Conservation (phyloP, 2,888 invertebrate species). For the Podotricha telesiphe region DNA sequence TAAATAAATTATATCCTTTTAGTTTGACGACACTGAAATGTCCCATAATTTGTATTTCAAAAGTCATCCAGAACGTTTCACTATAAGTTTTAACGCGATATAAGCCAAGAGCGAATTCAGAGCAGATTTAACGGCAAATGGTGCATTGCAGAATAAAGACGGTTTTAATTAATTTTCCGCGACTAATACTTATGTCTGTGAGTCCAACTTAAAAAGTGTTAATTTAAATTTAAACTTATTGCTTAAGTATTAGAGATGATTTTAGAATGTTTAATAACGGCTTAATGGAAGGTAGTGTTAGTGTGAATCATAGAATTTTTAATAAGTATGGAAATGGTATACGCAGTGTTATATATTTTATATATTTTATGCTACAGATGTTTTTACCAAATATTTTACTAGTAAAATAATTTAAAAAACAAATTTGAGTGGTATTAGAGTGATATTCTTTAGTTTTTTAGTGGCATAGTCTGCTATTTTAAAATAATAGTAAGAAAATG, state of each 20-base stretch:
- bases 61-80: conserved; percentile 18
- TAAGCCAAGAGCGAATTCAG: conserved; percentile 37
- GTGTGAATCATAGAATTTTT: conserved; percentile 13
- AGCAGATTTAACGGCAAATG: conserved; percentile 37
- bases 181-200: conserved; percentile 42
- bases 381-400: no score
- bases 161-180: conserved; percentile 44
- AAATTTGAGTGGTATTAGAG: no score
- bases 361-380: no score
- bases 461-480: no score
- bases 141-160: conserved; percentile 42
- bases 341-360: not conserved
- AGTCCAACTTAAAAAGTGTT: conserved; percentile 29
- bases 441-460: no score
- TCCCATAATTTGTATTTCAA: conserved; percentile 8
- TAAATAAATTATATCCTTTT: not conserved
- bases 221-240: conserved; percentile 17
- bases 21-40: not conserved
- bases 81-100: conserved; percentile 25
- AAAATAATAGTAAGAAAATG: no score
- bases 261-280: not conserved
- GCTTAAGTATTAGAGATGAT: not conserved
- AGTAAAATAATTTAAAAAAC: no score
- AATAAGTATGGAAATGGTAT: conserved; percentile 9
- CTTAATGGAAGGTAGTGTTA: conserved; percentile 23